These are phyloP conservation scores for Galaxea fascicularis DNA, from an alignment of 92 coral and sea anemone genomes.

Conservation along the genomic window DNA sequence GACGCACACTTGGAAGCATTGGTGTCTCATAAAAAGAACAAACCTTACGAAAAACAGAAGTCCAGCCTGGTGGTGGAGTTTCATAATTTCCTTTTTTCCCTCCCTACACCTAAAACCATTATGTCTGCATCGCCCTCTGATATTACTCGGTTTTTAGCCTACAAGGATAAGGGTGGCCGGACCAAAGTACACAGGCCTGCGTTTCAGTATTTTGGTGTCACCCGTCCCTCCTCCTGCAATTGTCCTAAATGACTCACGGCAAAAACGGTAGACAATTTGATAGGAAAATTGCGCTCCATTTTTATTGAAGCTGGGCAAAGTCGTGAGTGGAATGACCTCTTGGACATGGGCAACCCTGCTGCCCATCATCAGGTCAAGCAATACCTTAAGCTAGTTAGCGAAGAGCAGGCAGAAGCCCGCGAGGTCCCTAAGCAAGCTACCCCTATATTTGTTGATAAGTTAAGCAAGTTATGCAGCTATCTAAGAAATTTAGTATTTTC, in stretches of 20 bases:
- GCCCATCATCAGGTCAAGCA: too few species aligned
- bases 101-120: slow-evolving; percentile 2
- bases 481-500: slow-evolving; percentile 4
- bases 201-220: slow-evolving; percentile 7
- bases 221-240: not conserved
- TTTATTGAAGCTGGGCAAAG: slow-evolving; percentile 15
- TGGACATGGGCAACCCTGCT: too few species aligned
- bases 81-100: slow-evolving; percentile 13
- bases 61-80: slow-evolving; percentile 19
- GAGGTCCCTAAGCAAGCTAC: not conserved
- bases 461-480: slow-evolving; percentile 9
- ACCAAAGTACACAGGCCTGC: slow-evolving; percentile 17
- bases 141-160: slow-evolving; percentile 10
- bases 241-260: slow-evolving; percentile 4
- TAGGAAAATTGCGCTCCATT: slow-evolving; percentile 31
- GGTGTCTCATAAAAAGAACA: not conserved
- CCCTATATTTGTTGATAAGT: slow-evolving; percentile 7
- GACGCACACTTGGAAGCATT: slow-evolving; percentile 5
- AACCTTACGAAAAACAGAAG: slow-evolving; percentile 31
- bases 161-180: slow-evolving; percentile 20
- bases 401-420: too few species aligned
- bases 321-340: slow-evolving; percentile 12
- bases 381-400: too few species aligned
- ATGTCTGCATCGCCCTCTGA: slow-evolving; percentile 6
- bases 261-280: slow-evolving; percentile 12